A percentile compares a stretch with the other conserved stretches of the same genome.
These are phyloP conservation scores for Sebastes oblongus DNA, from an alignment of 2,797 vertebrate genomes.

Conservation along the genomic window DNA sequence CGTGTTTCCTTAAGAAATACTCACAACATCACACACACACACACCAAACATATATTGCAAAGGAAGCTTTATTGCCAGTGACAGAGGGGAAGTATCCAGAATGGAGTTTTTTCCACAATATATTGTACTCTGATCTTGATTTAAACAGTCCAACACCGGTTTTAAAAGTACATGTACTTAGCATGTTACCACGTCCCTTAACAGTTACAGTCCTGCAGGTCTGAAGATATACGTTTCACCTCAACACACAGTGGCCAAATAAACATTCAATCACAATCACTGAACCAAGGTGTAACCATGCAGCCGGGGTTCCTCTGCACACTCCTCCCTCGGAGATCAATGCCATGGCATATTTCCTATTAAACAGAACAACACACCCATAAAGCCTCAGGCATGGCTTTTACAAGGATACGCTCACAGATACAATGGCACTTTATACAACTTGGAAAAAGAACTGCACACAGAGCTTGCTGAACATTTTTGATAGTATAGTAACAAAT, in stretches of 20 bases:
- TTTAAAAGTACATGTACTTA: constrained; percentile 52
- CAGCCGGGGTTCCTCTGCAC: constrained; percentile 41
- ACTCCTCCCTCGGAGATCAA: constrained; percentile 50
- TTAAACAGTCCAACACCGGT: constrained; percentile 68
- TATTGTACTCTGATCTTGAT: constrained; percentile 66
- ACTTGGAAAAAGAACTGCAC: constrained; percentile 66
- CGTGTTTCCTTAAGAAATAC: background rate
- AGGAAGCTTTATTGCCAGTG: constrained; percentile 86
- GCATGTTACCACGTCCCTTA: constrained; percentile 38
- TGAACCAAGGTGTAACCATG: constrained; percentile 38
- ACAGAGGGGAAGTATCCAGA: constrained; percentile 76
- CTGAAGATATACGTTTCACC: constrained; percentile 43
- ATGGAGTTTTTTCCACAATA: constrained; percentile 53
- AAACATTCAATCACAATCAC: constrained; percentile 37
- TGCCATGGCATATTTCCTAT: constrained; percentile 78
- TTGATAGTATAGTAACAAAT: constrained; percentile 57
- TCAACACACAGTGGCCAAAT: constrained; percentile 45
- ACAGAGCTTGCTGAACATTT: constrained; percentile 65
- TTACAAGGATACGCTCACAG: constrained; percentile 75
- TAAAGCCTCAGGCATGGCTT: constrained; percentile 83
- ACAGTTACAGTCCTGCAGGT: constrained; percentile 48
- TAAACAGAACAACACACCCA: constrained; percentile 76
- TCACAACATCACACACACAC: constrained; percentile 31
- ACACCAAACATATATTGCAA: constrained; percentile 76
- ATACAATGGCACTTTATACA: constrained; percentile 76